A percentile compares a stretch with the other conserved stretches of the same genome.
phyloP scores from a whole-genome alignment of 1,140 invertebrate species.

The Heliothis subflexa region DNA sequence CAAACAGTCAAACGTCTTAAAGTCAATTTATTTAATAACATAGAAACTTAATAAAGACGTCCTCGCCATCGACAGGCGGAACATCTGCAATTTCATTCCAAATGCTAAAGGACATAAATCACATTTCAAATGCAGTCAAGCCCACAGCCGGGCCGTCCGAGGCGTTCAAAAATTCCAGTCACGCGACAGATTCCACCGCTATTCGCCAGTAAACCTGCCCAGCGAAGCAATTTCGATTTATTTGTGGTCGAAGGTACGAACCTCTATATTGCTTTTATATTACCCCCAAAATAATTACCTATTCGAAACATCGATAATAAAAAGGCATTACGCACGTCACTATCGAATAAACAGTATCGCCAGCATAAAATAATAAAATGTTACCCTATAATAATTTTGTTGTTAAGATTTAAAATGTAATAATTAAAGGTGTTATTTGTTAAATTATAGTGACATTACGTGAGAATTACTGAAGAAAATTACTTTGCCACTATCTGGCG shows the following conservation, averaged over 20 bases:
- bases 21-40: slow-evolving; percentile 40
- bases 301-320: slow-evolving; percentile 33
- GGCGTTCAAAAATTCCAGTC: slow-evolving; percentile 72
- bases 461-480: slow-evolving; percentile 41
- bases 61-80: slow-evolving; percentile 63
- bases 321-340: slow-evolving; percentile 33
- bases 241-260: slow-evolving; percentile 53
- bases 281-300: slow-evolving; percentile 39
- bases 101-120: slow-evolving; percentile 75
- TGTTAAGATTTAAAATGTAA: slow-evolving; percentile 16
- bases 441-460: slow-evolving; percentile 41
- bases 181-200: slow-evolving; percentile 67
- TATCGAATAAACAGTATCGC: slow-evolving; percentile 6
- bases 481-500: slow-evolving; percentile 38
- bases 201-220: slow-evolving; percentile 56
- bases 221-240: slow-evolving; percentile 58
- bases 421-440: slow-evolving; percentile 19
- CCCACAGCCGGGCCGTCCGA: slow-evolving; percentile 55
- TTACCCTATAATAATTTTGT: neutral
- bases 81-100: slow-evolving; percentile 75
- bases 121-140: slow-evolving; percentile 73
- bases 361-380: slow-evolving; percentile 1
- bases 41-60: slow-evolving; percentile 74
- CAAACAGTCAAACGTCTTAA: slow-evolving; percentile 15
- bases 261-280: slow-evolving; percentile 54